Base-by-base conservation (phyloP, 2,113 vertebrate genomes). In the Candoia aspera region DNA sequence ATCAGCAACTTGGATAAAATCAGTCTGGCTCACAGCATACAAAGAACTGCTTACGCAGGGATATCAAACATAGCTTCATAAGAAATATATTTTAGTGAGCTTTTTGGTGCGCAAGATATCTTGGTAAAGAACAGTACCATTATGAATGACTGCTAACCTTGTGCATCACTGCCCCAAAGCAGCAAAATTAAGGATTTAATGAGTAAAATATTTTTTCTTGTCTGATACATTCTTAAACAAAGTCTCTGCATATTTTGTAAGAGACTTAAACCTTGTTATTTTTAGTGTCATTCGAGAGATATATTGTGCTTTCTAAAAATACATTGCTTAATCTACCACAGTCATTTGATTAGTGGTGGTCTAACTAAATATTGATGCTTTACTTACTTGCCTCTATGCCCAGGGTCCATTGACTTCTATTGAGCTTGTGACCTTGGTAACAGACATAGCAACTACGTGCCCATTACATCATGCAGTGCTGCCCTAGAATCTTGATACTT, bases 351-450 rank as follows among this genome's bases (percentile, higher is more conserved):
- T 89, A 3, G n/a, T 84, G 42, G 42, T 92, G 42, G 88, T 87
- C 29, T 86, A 62, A 92, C 53, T 93, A 73, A 94, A 87, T 86
- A 84, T 13, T 24, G 2, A 90, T 62, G 85, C 79, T 94, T 93
- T 57, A 93, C 91, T 90, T 53, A 83, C 89, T 62, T 88, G 91
- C 55, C 86, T 42, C 2, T 60, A 0, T 49, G 79, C 87, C 53
- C n/a, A 24, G 54, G n/a, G 88, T 55, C 68, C 37, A 29, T 92
- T 94, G 93, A 17, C 6, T 94, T 94, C 92, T 92, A 46, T 96
- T 95, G 62, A 94, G 49, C 89, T 93, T 93, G 86, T 86, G 91
- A 54, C 64, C 93, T 95, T 93, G 23, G 0, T 5, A 68, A 26
- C 37, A 90, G 23, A 46, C 79, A 85, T 2, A 68, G 90, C 92